A percentile compares a stretch with the other conserved stretches of the same genome.
Conservation (phyloP, 2,113 vertebrate genomes). For the Sinocyclocheilus anophthalmus region DNA sequence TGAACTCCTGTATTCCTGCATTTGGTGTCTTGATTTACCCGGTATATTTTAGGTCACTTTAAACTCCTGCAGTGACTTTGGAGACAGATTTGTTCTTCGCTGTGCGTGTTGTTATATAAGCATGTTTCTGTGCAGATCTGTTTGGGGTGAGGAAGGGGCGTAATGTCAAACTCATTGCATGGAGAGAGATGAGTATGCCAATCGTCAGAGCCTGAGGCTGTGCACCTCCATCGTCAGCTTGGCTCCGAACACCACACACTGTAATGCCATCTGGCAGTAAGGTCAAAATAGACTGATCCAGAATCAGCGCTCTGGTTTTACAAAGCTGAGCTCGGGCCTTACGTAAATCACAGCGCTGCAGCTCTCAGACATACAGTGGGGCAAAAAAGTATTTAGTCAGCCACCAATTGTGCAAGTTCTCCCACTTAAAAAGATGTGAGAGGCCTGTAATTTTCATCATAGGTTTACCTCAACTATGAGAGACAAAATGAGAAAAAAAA, state of each 20-base stretch:
- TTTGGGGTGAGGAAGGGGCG: slow-evolving; percentile 17
- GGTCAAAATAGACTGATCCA: slow-evolving; percentile 59
- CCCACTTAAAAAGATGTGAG: no score
- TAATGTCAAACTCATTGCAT: slow-evolving; percentile 46
- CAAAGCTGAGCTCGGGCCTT: slow-evolving; percentile 37
- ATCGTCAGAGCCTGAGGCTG: slow-evolving; percentile 41
- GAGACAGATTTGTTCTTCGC: slow-evolving; percentile 4
- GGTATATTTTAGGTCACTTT: not conserved
- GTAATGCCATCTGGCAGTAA: slow-evolving; percentile 67
- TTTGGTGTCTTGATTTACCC: not conserved
- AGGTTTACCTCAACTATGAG: no score
- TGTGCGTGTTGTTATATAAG: slow-evolving; percentile 31
- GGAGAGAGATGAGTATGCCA: slow-evolving; percentile 46
- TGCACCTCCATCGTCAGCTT: slow-evolving; percentile 50
- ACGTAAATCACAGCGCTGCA: slow-evolving; percentile 30
- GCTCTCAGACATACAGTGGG: not conserved
- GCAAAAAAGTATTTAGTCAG: no score
- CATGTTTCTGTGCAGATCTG: slow-evolving; percentile 37
- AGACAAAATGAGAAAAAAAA: no score
- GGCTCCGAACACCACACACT: slow-evolving; percentile 45
- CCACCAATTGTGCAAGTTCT: no score
- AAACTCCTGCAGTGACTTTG: slow-evolving; percentile 13
- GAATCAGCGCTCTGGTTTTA: slow-evolving; percentile 51
- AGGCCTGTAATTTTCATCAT: no score
- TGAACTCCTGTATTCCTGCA: not conserved